A percentile compares a stretch with the other conserved stretches of the same genome.
phyloP scores from a whole-genome alignment of 1,140 invertebrate species.

The Drosophila melanica region DNA sequence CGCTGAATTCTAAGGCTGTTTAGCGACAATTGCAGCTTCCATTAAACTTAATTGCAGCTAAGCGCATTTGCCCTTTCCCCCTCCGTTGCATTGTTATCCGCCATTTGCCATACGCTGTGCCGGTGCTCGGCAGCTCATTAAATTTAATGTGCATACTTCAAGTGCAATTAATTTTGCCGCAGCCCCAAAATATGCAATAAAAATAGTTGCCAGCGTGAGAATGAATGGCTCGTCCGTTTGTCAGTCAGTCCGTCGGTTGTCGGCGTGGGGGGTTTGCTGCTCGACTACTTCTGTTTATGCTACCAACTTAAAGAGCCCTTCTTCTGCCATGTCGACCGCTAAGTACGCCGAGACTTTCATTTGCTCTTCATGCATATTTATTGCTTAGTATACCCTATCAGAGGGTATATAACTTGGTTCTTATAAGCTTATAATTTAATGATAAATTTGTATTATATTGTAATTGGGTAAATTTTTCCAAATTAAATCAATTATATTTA shows the following conservation, averaged over 20 bases:
- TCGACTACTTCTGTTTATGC: slow-evolving; percentile 31
- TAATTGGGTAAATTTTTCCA: no score
- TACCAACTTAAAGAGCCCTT: slow-evolving; percentile 35
- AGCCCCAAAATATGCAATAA: slow-evolving; percentile 73
- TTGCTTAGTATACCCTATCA: slow-evolving; percentile 26
- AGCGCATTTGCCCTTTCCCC: slow-evolving; percentile 29
- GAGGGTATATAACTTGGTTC: not conserved
- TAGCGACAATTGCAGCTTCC: slow-evolving; percentile 68
- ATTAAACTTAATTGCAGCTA: slow-evolving; percentile 76
- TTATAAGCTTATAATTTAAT: no score
- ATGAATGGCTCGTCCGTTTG: slow-evolving; percentile 29
- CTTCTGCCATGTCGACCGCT: slow-evolving; percentile 29
- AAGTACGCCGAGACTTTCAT: slow-evolving; percentile 25
- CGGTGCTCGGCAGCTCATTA: slow-evolving; percentile 63
- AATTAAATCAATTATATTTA: no score
- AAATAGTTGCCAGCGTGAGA: slow-evolving; percentile 65
- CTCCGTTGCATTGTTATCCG: not conserved
- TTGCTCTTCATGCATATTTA: slow-evolving; percentile 63
- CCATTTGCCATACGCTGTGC: not conserved
- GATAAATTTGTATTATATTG: no score
- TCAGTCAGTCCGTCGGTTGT: not conserved
- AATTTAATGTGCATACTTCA: slow-evolving; percentile 76
- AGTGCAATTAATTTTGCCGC: slow-evolving; percentile 74
- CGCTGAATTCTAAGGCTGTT: slow-evolving; percentile 33
- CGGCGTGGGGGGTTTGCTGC: not conserved